A percentile compares a stretch with the other conserved stretches of the same genome.
phyloP scores from a whole-genome alignment of 2,113 vertebrate genomes.

The Psittacula cyanocephala region DNA sequence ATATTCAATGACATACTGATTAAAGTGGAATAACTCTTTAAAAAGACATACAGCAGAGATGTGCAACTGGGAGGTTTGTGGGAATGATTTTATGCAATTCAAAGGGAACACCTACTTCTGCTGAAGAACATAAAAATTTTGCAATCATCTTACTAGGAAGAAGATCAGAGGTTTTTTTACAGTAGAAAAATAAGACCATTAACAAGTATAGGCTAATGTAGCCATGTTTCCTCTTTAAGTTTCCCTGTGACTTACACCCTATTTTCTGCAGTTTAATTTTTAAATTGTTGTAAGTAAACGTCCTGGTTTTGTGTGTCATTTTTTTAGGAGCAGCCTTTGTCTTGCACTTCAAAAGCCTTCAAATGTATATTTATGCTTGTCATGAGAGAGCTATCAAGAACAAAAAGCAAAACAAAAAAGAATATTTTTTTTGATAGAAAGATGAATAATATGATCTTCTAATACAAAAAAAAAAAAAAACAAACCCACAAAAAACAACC shows the following conservation, averaged over 20 bases:
- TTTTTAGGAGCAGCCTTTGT: background rate
- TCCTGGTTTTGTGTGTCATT: background rate
- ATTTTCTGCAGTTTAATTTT: background rate
- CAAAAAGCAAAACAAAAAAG: background rate
- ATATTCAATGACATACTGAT: background rate
- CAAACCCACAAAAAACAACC: too few relatives aligned
- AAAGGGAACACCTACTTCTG: background rate
- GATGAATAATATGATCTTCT: background rate
- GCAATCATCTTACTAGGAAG: background rate
- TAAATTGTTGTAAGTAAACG: background rate
- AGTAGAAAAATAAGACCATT: background rate
- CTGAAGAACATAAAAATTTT: background rate
- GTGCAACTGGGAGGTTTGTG: background rate
- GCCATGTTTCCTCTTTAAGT: background rate
- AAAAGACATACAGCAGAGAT: background rate
- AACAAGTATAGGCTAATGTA: background rate
- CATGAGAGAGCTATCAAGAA: background rate
- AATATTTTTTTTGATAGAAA: background rate
- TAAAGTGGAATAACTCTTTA: background rate
- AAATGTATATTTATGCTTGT: background rate
- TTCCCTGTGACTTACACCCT: background rate
- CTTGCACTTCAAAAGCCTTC: background rate
- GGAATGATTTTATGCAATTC: background rate
- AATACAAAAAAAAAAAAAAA: background rate
- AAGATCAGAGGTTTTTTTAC: background rate